Percentiles rank a stretch among this genome's conserved stretches.
Conservation (phyloP, 92 coral and sea anemone genomes). For the Metridium senile region DNA sequence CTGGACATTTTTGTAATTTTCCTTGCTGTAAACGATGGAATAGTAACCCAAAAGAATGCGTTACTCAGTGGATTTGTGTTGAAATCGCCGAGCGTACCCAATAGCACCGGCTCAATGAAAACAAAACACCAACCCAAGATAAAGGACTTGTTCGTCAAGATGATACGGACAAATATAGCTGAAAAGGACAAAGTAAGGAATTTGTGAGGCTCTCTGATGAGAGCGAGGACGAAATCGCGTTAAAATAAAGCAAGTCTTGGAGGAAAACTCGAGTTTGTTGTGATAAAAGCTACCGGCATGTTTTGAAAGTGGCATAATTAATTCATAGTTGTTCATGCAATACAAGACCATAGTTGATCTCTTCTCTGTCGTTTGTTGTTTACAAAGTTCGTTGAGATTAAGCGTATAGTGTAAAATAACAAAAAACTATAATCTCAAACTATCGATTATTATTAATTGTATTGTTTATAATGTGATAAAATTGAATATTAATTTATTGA, state of each 20-base stretch:
- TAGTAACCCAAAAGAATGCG: conserved; percentile 7
- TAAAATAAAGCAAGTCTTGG: background rate
- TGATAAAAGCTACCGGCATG: conserved; percentile 24
- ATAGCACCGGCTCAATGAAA: conserved; percentile 37
- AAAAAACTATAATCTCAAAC: background rate
- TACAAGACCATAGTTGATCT: conserved; percentile 13
- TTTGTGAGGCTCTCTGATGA: conserved; percentile 4
- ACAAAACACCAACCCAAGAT: conserved; percentile 22
- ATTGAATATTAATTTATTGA: background rate
- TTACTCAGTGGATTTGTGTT: conserved; percentile 6
- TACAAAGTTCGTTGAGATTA: background rate
- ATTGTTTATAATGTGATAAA: background rate
- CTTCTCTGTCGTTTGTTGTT: background rate
- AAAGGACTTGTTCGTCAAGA: background rate
- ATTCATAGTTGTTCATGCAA: conserved; percentile 25
- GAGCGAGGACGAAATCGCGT: conserved; percentile 3
- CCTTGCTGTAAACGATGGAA: background rate
- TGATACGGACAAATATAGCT: background rate
- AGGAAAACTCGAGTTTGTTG: conserved; percentile 24
- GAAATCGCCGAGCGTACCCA: conserved; percentile 19
- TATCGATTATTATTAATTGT: background rate
- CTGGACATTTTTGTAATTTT: conserved; percentile 33
- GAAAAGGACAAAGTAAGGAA: conserved; percentile 24
- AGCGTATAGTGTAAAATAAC: background rate
- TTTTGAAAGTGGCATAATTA: conserved; percentile 38